Conservation (phyloP, 2,888 invertebrate genomes). For the Chouioia cunea region DNA sequence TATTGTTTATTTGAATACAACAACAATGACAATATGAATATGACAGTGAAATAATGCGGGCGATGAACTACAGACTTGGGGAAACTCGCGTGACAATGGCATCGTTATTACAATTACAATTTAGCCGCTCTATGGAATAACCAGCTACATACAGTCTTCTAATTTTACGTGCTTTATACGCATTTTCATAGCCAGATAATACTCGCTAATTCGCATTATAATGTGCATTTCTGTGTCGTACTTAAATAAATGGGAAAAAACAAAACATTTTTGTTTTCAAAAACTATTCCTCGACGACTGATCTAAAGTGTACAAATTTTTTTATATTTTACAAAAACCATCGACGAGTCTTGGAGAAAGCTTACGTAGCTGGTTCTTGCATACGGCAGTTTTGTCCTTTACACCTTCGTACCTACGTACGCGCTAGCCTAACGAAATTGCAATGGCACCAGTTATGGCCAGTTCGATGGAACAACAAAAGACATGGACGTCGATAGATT, state of each 20-base stretch:
- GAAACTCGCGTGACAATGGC: constrained; percentile 20
- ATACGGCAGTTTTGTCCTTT: constrained; percentile 25
- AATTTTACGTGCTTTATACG: neutral
- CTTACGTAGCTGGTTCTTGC: constrained; percentile 36
- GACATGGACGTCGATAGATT: constrained; percentile 17
- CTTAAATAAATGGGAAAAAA: constrained; percentile 4
- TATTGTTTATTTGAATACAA: constrained; percentile 52
- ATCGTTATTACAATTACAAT: constrained; percentile 34
- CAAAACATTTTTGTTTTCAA: constrained; percentile 7
- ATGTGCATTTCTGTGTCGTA: neutral
- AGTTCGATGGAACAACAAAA: constrained; percentile 31
- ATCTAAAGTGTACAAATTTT: constrained; percentile 3
- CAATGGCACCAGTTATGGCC: constrained; percentile 23
- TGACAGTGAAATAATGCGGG: constrained; percentile 46
- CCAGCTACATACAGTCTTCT: constrained; percentile 34
- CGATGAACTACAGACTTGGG: constrained; percentile 25
- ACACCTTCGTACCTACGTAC: constrained; percentile 4
- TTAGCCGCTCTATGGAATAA: constrained; percentile 30
- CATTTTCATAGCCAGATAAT: neutral
- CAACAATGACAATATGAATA: constrained; percentile 53
- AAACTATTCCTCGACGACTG: constrained; percentile 7
- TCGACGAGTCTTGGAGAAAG: neutral
- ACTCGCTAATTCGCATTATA: neutral
- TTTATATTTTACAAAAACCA: neutral
- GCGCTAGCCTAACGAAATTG: constrained; percentile 28